These are phyloP conservation scores for Volucella zonaria DNA, from an alignment of 2,888 invertebrate species.

Conservation along the genomic window DNA sequence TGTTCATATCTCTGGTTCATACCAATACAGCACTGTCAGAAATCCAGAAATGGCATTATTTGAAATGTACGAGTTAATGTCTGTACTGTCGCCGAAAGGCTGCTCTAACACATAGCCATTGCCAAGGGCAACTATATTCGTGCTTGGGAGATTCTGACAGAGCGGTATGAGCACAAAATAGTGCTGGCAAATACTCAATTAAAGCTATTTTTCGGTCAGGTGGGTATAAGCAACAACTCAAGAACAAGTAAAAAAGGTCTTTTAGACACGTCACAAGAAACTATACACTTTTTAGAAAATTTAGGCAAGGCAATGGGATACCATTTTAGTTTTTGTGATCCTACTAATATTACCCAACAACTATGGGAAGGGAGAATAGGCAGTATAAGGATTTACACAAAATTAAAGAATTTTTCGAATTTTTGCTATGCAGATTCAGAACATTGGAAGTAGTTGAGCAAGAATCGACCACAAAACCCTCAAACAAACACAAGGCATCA, in stretches of 20 bases:
- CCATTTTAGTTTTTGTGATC: no score
- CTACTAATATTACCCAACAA: no score
- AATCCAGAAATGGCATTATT: neutral
- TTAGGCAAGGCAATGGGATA: no score
- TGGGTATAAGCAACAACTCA: no score
- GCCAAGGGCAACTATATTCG: neutral
- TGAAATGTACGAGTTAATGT: neutral
- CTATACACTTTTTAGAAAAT: no score
- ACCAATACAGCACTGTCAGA: neutral
- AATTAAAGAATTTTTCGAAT: no score
- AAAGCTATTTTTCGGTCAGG: neutral
- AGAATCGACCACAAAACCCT: neutral
- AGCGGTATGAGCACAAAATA: constrained; percentile 16
- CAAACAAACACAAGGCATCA: neutral
- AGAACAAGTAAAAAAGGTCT: no score
- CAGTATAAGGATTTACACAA: no score
- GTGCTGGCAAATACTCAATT: constrained; percentile 16
- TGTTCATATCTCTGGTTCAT: constrained; percentile 5
- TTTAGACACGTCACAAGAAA: no score
- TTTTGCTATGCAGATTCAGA: no score
- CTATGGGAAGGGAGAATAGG: no score
- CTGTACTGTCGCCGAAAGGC: neutral
- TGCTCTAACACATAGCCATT: neutral
- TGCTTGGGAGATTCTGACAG: constrained; percentile 4
- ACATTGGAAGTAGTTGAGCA: neutral